Base-by-base conservation (phyloP, 2,797 vertebrate species). In the Gymnothorax javanicus region DNA sequence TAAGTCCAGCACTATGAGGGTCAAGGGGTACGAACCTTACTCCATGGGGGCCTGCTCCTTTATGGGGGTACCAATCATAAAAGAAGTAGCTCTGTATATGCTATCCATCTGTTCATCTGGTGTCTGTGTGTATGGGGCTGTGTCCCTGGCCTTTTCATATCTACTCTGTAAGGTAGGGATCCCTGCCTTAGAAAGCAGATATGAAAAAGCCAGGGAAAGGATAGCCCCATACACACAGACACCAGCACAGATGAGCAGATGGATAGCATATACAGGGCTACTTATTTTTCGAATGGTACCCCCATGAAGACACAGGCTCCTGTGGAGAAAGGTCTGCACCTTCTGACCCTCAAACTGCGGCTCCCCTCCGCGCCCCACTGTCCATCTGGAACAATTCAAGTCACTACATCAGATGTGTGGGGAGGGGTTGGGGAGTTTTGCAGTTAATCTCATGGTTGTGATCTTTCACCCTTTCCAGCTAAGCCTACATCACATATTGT, bases 21-120 rank as follows among this genome's bases (percentile, higher is more conserved):
- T 91, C 92, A 94, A 91, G 25, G 93, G 94, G 92, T 91, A 90
- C 86, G 88, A 86, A 87, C 59, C 84, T 58, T 83, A 90, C 93
- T 92, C 93, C 93, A 90, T 86, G 89, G 54, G 87, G 88, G 89
- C 87, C 90, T 84, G 89, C 86, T 88, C 92, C 71, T 89, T 90
- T 90, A 91, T 88, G 67, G 87, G 20, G 59, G 84, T 83, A 84
- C 85, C 7, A 90, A 62, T 54, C 6, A 88, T 69, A 93, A 77
- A 92, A 95, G 93, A 93, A 92, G 85, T 82, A 52, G 73, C 64
- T 25, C 79, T 75, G 7, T 84, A 67, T 71, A 60, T 85, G 50
- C 8, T 84, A 81, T 50, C 82, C 84, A 86, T 86, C 43, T 67
- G 62, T 57, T 62, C 60, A n/a, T 81, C 23, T 54, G 77, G 71